phyloP scores from a whole-genome alignment of 2,888 invertebrate species.

The Ormia ochracea region DNA sequence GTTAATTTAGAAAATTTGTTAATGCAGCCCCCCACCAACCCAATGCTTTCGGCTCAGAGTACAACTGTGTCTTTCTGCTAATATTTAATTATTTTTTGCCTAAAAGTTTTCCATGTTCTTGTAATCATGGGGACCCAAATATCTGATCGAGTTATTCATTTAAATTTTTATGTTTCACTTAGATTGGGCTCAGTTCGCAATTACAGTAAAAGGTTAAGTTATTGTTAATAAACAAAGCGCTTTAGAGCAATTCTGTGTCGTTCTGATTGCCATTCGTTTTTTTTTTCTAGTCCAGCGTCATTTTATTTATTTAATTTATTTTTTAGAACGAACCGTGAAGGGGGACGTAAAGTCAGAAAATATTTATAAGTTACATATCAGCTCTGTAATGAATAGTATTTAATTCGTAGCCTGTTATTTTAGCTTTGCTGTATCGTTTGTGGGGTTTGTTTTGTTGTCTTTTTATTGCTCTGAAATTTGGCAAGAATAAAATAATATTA shows the following conservation, averaged over 20 bases:
- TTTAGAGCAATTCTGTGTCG: slow-evolving; percentile 12
- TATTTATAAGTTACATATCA: slow-evolving; percentile 36
- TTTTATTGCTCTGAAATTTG: slow-evolving; percentile 19
- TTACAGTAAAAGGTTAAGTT: slow-evolving; percentile 57
- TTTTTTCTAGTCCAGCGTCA: not conserved
- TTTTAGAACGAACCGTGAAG: not conserved
- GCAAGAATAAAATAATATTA: slow-evolving; percentile 6
- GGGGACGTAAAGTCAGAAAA: slow-evolving; percentile 22
- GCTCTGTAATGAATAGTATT: slow-evolving; percentile 54
- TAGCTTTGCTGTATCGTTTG: not conserved
- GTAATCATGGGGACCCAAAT: slow-evolving; percentile 58
- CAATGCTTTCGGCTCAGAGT: not conserved
- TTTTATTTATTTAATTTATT: slow-evolving; percentile 29
- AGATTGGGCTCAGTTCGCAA: slow-evolving; percentile 9
- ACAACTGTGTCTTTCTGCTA: not conserved
- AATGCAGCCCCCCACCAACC: not conserved
- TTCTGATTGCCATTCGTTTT: not conserved
- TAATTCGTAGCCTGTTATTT: slow-evolving; percentile 31
- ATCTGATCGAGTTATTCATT: slow-evolving; percentile 44
- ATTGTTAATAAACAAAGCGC: slow-evolving; percentile 48
- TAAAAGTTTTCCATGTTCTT: slow-evolving; percentile 44
- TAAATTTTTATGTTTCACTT: not conserved
- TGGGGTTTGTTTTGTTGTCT: slow-evolving; percentile 15
- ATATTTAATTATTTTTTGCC: not conserved
- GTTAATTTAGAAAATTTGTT: slow-evolving; percentile 39